These are phyloP conservation scores for Nowickia ferox DNA, from an alignment of 2,888 invertebrate species.

Conservation along the genomic window DNA sequence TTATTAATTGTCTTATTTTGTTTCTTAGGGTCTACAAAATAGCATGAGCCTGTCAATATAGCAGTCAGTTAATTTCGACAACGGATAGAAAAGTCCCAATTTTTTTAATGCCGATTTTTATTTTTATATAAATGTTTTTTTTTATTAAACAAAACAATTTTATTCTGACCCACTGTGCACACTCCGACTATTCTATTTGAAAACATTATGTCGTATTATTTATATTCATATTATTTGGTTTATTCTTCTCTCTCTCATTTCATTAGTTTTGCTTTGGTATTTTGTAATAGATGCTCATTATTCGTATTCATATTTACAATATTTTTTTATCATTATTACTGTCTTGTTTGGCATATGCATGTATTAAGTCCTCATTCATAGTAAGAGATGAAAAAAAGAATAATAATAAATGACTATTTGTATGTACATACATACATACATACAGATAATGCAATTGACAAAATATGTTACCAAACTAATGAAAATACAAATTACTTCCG, in stretches of 20 bases:
- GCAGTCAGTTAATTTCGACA: too few species aligned
- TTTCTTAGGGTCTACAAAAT: too few species aligned
- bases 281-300: conserved; percentile 54
- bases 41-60: too few species aligned
- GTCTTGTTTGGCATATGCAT: conserved; percentile 16
- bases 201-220: conserved; percentile 1
- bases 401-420: conserved; percentile 15
- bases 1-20: too few species aligned
- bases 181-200: not conserved
- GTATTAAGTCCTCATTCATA: not conserved
- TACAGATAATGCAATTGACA: conserved; percentile 67
- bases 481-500: conserved; percentile 82
- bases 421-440: not conserved
- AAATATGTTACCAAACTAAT: conserved; percentile 78
- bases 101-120: too few species aligned
- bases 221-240: conserved; percentile 34
- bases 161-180: not conserved
- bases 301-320: conserved; percentile 53
- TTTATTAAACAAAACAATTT: not conserved
- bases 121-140: too few species aligned
- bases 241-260: not conserved
- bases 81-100: too few species aligned
- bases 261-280: conserved; percentile 1
- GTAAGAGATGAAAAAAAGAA: not conserved
- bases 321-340: conserved; percentile 38